Base-by-base conservation (phyloP, 1,140 invertebrate genomes). In the Himalopsyche phryganea region DNA sequence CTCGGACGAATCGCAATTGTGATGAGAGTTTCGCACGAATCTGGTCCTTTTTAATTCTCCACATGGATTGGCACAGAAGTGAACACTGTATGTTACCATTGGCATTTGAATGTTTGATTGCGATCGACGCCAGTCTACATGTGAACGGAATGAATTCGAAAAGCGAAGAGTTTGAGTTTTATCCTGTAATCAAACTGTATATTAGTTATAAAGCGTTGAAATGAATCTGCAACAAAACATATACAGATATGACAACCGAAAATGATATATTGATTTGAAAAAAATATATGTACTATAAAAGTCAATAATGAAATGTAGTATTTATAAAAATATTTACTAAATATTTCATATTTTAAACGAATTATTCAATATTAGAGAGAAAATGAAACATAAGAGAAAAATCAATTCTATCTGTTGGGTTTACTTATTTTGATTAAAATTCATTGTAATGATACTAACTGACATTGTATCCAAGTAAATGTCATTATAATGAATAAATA, bases 11-110 rank as follows among this genome's bases (percentile, higher is more conserved):
- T 55, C 50, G 7, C 44, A 54, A 20, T 10, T 28, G 23, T 49
- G 49, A 40, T 33, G 44, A 10, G 32, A 7, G 6, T n/a, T 42
- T 15, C 48, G 13, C 14, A 40, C 6, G 18, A 44, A 53, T 14
- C 54, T 42, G 13, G 41, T 14, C 7, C 60, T 19, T 32, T 61
- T 61, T 23, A 36, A 28, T 14, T 56, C 60, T 1, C 35, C 9
- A 20, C 20, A 56, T 2, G 60, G 60, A 35, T 62, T 20, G 3
- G 48, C 15, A 20, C 54, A 62, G 23, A 62, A 62, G 54, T 62
- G 60, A 13, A 62, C 41, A 32, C 41, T 62, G 50, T 62, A 62
- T 9, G 60, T 56, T 6, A 57, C 54, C 54, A 62, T 58, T 6
- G 54, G 60, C 7, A 53, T 28, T 47, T 58, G 52, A 13, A 40